Conservation (phyloP, 2,113 vertebrate genomes). For the Colius striatus region DNA sequence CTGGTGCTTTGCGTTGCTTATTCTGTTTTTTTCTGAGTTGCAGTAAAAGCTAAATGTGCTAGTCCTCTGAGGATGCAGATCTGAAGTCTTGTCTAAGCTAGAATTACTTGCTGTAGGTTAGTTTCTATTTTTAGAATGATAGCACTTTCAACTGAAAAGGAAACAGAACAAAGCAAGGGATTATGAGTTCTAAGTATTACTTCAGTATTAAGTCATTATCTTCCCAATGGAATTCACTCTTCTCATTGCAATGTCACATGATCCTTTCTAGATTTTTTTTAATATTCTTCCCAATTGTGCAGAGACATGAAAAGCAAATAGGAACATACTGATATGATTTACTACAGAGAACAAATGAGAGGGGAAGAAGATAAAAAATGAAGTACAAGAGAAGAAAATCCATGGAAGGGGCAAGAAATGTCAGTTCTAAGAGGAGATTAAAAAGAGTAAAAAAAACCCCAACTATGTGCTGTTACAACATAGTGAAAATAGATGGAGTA, state of each 20-base stretch:
- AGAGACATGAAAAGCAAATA: background rate
- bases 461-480: background rate
- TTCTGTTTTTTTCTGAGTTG: background rate
- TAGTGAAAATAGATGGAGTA: background rate
- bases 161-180: background rate
- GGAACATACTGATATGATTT: background rate
- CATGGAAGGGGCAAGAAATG: background rate
- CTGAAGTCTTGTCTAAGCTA: background rate
- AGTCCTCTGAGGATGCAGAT: background rate
- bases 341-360: background rate
- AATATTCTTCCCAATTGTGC: background rate
- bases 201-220: background rate
- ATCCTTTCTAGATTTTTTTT: background rate
- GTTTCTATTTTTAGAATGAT: background rate
- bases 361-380: background rate
- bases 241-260: background rate
- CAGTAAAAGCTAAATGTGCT: slow-evolving; percentile 14
- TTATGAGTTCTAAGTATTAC: background rate
- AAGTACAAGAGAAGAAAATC: background rate
- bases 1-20: background rate
- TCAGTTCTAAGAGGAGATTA: background rate
- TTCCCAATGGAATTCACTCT: background rate
- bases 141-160: background rate
- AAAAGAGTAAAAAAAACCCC: background rate
- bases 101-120: background rate